Percentiles rank a stretch among this genome's conserved stretches.
These are phyloP conservation scores for Hippopotamyrus pictus DNA, from an alignment of 2,797 vertebrate genomes.

Conservation along the genomic window DNA sequence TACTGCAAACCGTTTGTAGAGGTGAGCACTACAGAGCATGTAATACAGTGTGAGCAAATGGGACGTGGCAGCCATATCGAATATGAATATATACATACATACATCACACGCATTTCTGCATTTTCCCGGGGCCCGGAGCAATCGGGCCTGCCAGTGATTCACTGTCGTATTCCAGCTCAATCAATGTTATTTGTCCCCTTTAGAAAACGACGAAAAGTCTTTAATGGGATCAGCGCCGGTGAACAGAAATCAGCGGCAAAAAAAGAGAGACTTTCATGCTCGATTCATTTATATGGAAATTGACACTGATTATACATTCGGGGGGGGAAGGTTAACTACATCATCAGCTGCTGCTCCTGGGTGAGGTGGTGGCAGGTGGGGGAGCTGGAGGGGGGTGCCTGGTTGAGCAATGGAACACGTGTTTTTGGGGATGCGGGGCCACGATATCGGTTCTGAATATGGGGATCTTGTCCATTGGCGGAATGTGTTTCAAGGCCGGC, in stretches of 20 bases:
- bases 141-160: slow-evolving; percentile 1
- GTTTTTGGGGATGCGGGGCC: not conserved
- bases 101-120: not conserved
- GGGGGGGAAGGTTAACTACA: slow-evolving; percentile 16
- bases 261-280: slow-evolving; percentile 6
- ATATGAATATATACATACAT: not conserved
- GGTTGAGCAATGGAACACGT: not conserved
- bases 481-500: not conserved
- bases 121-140: not conserved
- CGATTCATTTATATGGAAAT: slow-evolving; percentile 30
- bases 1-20: slow-evolving; percentile 4
- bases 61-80: not conserved
- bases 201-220: slow-evolving; percentile 19
- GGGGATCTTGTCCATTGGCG: not conserved
- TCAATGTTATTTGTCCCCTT: slow-evolving; percentile 29
- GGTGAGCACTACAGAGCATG: not conserved
- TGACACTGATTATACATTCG: slow-evolving; percentile 22
- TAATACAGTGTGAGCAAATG: slow-evolving; percentile 12
- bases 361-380: not conserved
- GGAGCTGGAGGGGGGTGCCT: not conserved
- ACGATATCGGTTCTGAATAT: not conserved
- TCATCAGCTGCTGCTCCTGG: slow-evolving; percentile 5
- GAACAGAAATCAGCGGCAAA: slow-evolving; percentile 15
- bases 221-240: slow-evolving; percentile 18
- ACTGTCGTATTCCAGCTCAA: slow-evolving; percentile 21